phyloP scores from a whole-genome alignment of 2,888 invertebrate species.

The Zele albiditarsus region DNA sequence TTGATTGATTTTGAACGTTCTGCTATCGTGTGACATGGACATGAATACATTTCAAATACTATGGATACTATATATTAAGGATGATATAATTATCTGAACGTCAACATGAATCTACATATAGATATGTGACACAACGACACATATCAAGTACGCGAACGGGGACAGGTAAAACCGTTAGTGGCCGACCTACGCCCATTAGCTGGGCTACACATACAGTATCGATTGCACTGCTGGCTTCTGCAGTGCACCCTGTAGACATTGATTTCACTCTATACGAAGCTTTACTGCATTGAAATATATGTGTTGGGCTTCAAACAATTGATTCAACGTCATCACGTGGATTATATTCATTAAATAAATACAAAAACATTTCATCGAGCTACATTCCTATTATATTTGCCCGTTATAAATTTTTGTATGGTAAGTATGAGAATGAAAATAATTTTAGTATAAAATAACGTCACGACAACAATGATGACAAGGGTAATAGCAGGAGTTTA shows the following conservation, averaged over 20 bases:
- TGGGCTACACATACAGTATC: constrained; percentile 41
- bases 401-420: background rate
- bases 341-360: background rate
- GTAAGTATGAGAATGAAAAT: too few species aligned
- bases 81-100: background rate
- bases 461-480: background rate
- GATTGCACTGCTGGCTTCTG: constrained; percentile 40
- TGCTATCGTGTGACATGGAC: too few species aligned
- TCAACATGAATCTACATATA: background rate
- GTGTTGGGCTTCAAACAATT: background rate
- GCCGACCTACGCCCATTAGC: constrained; percentile 45
- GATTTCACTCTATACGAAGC: background rate
- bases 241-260: constrained; percentile 20
- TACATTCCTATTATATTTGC: background rate
- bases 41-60: too few species aligned
- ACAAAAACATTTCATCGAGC: background rate
- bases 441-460: background rate
- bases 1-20: too few species aligned
- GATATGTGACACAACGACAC: background rate
- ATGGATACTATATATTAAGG: background rate
- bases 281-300: constrained; percentile 4
- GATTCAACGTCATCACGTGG: background rate
- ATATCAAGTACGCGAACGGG: background rate
- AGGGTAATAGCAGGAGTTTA: background rate
- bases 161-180: constrained; percentile 31